Percentiles rank a stretch among this genome's conserved stretches.
phyloP scores from a whole-genome alignment of 2,888 invertebrate genomes.

The Nasonovia ribisnigri region DNA sequence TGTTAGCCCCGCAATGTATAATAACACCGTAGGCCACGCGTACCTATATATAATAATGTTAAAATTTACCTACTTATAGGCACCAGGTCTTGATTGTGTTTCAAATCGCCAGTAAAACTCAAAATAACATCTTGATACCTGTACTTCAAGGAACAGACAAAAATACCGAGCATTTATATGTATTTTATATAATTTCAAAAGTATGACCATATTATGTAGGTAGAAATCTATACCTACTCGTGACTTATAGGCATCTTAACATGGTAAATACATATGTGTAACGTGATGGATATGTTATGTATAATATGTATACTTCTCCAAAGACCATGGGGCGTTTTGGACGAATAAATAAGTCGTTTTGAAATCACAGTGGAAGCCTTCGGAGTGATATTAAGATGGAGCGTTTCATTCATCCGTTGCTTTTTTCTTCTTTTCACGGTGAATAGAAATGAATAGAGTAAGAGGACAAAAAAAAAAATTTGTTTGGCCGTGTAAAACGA shows the following conservation, averaged over 20 bases:
- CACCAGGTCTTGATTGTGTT: not conserved
- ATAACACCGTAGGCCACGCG: not conserved
- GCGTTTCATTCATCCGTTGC: conserved; percentile 22
- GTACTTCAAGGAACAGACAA: not conserved
- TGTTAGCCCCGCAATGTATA: not conserved
- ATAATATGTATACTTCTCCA: not conserved
- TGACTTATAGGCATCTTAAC: not conserved
- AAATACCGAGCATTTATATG: not conserved
- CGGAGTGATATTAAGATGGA: conserved; percentile 32
- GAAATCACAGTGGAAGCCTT: conserved; percentile 16
- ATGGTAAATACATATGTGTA: not conserved
- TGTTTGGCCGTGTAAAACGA: conserved; percentile 25
- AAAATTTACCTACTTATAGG: no score
- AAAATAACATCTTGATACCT: not conserved
- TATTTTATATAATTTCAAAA: not conserved
- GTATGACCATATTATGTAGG: not conserved
- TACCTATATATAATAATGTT: no score
- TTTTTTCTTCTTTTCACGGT: not conserved
- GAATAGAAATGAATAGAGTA: conserved; percentile 26
- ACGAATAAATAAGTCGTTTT: conserved; percentile 30
- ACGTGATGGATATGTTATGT: not conserved
- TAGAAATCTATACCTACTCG: not conserved
- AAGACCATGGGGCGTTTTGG: not conserved
- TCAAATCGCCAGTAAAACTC: not conserved
- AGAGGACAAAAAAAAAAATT: conserved; percentile 19